These are phyloP conservation scores for Tachycineta bicolor DNA, from an alignment of 2,113 vertebrate species.

Conservation along the genomic window DNA sequence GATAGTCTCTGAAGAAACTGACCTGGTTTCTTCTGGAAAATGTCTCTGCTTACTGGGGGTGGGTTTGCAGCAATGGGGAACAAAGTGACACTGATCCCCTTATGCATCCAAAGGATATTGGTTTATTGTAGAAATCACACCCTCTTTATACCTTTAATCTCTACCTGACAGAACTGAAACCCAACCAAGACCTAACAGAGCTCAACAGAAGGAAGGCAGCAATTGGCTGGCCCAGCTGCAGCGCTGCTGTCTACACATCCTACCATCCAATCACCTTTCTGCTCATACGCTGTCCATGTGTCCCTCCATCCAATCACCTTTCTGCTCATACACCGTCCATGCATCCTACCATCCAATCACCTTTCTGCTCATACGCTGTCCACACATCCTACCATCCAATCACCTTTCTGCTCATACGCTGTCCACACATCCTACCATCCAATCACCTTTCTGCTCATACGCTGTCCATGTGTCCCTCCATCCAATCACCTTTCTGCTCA, in stretches of 20 bases:
- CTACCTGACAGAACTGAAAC: neutral
- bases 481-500: neutral
- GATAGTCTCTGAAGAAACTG: neutral
- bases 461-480: too few species aligned
- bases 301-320: neutral
- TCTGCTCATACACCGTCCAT: too few species aligned
- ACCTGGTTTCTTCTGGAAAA: neutral
- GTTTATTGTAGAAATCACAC: neutral
- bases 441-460: too few species aligned
- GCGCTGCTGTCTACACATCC: neutral
- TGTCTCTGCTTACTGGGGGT: neutral
- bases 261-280: neutral
- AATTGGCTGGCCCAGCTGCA: neutral
- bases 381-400: too few species aligned
- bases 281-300: too few species aligned
- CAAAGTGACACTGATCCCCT: neutral
- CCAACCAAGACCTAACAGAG: neutral
- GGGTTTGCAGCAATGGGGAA: neutral
- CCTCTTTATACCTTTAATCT: neutral
- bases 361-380: too few species aligned
- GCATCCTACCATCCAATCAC: too few species aligned
- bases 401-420: neutral
- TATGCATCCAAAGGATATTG: neutral
- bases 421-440: neutral
- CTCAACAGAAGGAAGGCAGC: neutral